These are phyloP conservation scores for Vipera ursinii DNA, from an alignment of 2,797 vertebrate species.

Conservation along the genomic window DNA sequence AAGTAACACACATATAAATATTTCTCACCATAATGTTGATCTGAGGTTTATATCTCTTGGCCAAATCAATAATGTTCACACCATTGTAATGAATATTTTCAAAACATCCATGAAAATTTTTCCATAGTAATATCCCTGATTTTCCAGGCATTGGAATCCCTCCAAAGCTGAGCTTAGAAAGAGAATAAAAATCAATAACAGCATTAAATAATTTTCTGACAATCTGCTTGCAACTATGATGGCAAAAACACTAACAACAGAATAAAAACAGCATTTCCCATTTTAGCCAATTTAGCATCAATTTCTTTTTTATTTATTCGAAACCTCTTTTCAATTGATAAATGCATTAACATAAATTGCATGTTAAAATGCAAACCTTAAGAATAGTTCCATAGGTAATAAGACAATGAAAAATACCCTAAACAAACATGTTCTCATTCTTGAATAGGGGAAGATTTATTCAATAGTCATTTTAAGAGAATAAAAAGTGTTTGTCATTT, in stretches of 20 bases:
- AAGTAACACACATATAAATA: background rate
- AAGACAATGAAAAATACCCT: background rate
- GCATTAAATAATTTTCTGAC: slow-evolving; percentile 70
- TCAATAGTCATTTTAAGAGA: background rate
- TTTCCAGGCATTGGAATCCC: slow-evolving; percentile 76
- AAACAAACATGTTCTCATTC: background rate
- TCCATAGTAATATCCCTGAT: slow-evolving; percentile 69
- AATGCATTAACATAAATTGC: background rate
- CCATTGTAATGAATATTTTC: slow-evolving; percentile 90
- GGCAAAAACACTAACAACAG: slow-evolving; percentile 29
- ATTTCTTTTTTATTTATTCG: background rate
- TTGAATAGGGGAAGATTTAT: background rate
- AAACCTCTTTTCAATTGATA: background rate
- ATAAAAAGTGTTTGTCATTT: background rate
- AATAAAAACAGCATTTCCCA: slow-evolving; percentile 6
- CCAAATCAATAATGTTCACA: slow-evolving; percentile 80
- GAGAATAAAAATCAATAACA: slow-evolving; percentile 76
- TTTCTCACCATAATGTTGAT: slow-evolving; percentile 80
- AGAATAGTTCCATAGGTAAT: background rate
- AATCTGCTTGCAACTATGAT: slow-evolving; percentile 38
- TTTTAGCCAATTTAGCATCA: background rate
- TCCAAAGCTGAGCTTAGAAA: slow-evolving; percentile 91
- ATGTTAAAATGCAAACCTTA: slow-evolving; percentile 2
- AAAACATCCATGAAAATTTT: slow-evolving; percentile 88
- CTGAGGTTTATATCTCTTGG: slow-evolving; percentile 75